These are phyloP conservation scores for Rissa tridactyla DNA, from an alignment of 2,113 vertebrate genomes.

Conservation along the genomic window DNA sequence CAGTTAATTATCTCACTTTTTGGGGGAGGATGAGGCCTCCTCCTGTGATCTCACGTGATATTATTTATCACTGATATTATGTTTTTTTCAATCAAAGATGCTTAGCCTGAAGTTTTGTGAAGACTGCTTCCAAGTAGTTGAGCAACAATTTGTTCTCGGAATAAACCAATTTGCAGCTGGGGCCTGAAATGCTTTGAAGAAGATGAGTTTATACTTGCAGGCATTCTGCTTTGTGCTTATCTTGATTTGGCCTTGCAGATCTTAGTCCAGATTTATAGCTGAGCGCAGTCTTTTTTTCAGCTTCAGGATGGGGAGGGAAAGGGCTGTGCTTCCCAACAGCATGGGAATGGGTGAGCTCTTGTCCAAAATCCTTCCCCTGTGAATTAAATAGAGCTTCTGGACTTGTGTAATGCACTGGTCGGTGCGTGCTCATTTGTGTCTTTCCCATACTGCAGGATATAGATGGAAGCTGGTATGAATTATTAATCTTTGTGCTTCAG, in stretches of 20 bases:
- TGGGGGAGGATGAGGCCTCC: not conserved
- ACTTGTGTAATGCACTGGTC: not conserved
- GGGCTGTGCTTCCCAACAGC: not conserved
- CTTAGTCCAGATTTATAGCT: constrained; percentile 59
- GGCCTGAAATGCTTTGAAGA: constrained; percentile 63
- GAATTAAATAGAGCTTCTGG: not conserved
- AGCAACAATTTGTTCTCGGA: constrained; percentile 66
- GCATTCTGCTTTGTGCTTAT: constrained; percentile 52
- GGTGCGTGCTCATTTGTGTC: not conserved
- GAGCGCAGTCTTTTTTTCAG: not conserved
- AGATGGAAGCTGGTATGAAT: constrained; percentile 9
- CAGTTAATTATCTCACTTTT: not conserved
- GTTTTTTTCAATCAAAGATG: constrained; percentile 19
- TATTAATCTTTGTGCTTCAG: not conserved
- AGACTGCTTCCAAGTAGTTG: constrained; percentile 57
- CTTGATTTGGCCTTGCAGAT: constrained; percentile 60
- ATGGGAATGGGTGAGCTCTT: not conserved
- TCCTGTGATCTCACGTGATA: not conserved
- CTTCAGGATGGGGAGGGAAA: not conserved
- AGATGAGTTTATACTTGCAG: constrained; percentile 63
- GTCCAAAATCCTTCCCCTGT: not conserved
- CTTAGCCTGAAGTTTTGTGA: constrained; percentile 34
- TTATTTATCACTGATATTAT: constrained; percentile 41
- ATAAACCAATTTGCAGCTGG: constrained; percentile 65
- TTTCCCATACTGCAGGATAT: not conserved